A percentile compares a stretch with the other conserved stretches of the same genome.
phyloP scores from a whole-genome alignment of 2,797 vertebrate genomes.

The Chiloscyllium punctatum region DNA sequence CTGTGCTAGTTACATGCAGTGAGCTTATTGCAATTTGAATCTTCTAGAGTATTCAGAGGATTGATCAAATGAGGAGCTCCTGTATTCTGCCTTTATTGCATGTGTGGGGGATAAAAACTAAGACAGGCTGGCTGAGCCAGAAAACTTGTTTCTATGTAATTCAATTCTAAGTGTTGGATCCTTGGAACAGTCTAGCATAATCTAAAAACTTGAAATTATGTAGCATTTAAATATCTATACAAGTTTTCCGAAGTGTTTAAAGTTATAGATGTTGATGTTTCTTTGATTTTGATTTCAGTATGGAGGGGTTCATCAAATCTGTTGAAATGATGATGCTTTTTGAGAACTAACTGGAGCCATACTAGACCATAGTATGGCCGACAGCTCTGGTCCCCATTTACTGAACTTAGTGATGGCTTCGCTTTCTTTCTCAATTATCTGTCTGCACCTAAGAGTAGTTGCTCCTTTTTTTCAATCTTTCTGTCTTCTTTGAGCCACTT shows the following conservation, averaged over 20 bases:
- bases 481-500: not conserved
- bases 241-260: no score
- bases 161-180: not conserved
- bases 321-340: not conserved
- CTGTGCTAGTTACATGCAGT: not conserved
- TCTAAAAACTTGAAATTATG: not conserved
- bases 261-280: no score
- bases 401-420: no score
- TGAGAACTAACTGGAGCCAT: not conserved
- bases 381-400: not conserved
- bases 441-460: not conserved
- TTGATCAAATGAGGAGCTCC: not conserved
- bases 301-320: no score
- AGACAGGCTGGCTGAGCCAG: not conserved
- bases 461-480: not conserved
- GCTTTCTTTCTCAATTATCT: not conserved
- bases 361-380: not conserved
- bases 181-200: not conserved
- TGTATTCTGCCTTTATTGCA: not conserved
- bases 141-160: not conserved
- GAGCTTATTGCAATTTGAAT: not conserved
- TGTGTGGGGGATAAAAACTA: not conserved
- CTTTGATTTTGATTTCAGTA: no score
- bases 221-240: no score
- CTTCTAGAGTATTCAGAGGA: not conserved